Conservation (phyloP, 2,797 vertebrate genomes). For the Triplophysa yarkandensis region DNA sequence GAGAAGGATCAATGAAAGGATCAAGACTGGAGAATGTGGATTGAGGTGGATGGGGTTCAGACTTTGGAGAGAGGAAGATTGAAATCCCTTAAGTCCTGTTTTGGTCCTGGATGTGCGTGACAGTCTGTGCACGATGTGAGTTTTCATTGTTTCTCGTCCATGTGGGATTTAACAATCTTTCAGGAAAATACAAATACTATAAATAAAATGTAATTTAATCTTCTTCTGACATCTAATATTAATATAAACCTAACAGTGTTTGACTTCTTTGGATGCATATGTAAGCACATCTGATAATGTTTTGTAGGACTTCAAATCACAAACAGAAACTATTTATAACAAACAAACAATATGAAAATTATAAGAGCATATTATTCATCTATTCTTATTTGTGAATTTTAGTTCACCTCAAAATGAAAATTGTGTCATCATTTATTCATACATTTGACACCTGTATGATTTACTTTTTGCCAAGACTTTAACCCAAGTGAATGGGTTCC, state of each 20-base stretch:
- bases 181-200: not conserved
- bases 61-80: conserved; percentile 6
- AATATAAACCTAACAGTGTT: too few relatives aligned
- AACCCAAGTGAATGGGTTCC: too few relatives aligned
- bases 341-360: too few relatives aligned
- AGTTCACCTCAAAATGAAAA: too few relatives aligned
- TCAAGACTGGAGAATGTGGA: conserved; percentile 7
- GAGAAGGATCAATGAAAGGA: conserved; percentile 25
- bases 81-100: conserved; percentile 1
- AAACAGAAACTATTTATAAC: not conserved
- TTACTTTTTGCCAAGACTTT: too few relatives aligned
- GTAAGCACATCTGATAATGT: too few relatives aligned
- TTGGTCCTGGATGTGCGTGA: not conserved
- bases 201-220: not conserved
- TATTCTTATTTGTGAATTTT: too few relatives aligned
- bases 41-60: conserved; percentile 1
- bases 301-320: not conserved
- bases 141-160: not conserved
- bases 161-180: not conserved
- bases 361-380: too few relatives aligned
- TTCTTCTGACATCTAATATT: too few relatives aligned
- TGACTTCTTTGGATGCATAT: too few relatives aligned
- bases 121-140: conserved; percentile 11
- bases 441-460: too few relatives aligned
- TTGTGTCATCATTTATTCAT: too few relatives aligned